phyloP scores from a whole-genome alignment of 2,113 vertebrate species.

The Lathamus discolor region DNA sequence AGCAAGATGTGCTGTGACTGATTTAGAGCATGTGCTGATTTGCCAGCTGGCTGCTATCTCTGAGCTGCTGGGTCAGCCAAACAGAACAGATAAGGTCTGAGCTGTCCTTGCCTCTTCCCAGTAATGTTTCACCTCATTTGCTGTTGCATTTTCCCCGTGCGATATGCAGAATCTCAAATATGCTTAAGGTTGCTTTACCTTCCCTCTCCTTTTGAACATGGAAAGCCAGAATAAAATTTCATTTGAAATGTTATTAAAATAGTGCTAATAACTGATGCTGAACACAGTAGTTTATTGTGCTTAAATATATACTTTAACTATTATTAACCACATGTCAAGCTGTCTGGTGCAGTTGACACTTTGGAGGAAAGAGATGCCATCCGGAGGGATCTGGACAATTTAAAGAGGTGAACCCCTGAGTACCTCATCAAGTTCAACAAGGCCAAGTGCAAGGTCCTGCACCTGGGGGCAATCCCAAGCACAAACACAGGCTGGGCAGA shows the following conservation, averaged over 20 bases:
- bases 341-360: neutral
- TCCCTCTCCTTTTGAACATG: neutral
- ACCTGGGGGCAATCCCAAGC: neutral
- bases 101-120: neutral
- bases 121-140: neutral
- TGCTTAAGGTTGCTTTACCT: fast-evolving
- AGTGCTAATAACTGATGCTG: neutral
- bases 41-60: neutral
- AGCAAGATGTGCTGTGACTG: neutral
- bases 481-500: neutral
- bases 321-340: neutral
- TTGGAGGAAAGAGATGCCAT: neutral
- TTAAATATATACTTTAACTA: neutral
- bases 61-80: neutral
- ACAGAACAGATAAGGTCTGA: neutral
- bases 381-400: neutral
- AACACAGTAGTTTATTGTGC: neutral
- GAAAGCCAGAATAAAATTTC: neutral
- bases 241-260: neutral
- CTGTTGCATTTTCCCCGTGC: neutral
- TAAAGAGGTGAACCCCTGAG: neutral
- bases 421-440: neutral
- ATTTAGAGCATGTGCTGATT: constrained; percentile 20
- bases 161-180: neutral
- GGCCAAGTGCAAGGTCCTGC: neutral